These are phyloP conservation scores for Cyclina sinensis DNA, from an alignment of 1,140 invertebrate species.

Conservation along the genomic window DNA sequence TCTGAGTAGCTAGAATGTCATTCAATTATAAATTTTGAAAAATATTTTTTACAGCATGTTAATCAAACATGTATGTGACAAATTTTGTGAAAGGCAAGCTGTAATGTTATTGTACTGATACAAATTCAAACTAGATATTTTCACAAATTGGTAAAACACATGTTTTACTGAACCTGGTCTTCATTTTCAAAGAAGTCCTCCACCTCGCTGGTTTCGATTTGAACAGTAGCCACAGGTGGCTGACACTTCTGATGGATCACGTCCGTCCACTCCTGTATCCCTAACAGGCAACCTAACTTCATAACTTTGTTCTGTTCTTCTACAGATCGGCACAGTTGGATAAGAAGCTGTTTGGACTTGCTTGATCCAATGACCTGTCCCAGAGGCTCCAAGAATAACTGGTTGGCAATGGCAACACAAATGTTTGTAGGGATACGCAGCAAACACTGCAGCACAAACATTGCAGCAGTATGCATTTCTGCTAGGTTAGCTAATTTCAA, in stretches of 20 bases:
- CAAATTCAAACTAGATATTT: no score
- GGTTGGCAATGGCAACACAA: conserved; percentile 79
- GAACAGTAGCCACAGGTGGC: conserved; percentile 60
- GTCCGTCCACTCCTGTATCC: conserved; percentile 82
- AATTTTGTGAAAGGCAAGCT: no score
- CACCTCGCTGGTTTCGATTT: conserved; percentile 66
- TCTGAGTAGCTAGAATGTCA: no score
- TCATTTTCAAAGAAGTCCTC: conserved; percentile 46
- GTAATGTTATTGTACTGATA: no score
- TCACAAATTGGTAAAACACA: no score
- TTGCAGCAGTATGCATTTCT: conserved; percentile 65
- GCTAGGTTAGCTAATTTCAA: background rate
- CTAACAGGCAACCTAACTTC: conserved; percentile 80
- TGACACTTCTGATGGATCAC: conserved; percentile 73
- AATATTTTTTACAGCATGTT: no score
- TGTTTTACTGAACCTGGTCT: no score
- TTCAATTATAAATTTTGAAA: no score
- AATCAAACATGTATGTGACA: no score
- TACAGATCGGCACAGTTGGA: conserved; percentile 70
- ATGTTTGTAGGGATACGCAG: conserved; percentile 77
- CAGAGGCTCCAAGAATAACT: conserved; percentile 84
- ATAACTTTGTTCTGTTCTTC: conserved; percentile 71
- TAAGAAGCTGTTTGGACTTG: conserved; percentile 81
- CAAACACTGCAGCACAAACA: conserved; percentile 82
- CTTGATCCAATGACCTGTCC: conserved; percentile 82